Base-by-base conservation (phyloP, 1,140 invertebrate genomes). In the Leptopilina boulardi region DNA sequence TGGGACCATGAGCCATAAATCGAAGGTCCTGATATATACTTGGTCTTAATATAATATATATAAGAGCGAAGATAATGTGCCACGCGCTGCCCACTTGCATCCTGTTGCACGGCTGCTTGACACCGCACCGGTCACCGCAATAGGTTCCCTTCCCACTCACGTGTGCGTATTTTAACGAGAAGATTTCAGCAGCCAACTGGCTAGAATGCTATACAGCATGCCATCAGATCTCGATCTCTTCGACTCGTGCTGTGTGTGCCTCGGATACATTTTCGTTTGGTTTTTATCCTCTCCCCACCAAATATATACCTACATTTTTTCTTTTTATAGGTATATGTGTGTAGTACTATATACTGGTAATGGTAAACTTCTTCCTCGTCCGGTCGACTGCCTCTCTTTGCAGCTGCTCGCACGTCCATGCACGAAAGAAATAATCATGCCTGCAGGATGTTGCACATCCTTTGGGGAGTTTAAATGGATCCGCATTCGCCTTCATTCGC, bases 371-470 rank as follows among this genome's bases (percentile, higher is more conserved):
- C 56, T 66, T 66, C 56, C 56, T 66, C 56, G 56, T 66, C 56
- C 56, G 56, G 56, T 23, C 51, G 51, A 56, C 51, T 56, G 56
- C 56, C 11, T 13, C 56, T 66, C 21, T 19, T 18, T 8, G 23
- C 3, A 23, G 11, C 56, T 21, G 23, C 54, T 59, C 54, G 21
- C n/a, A 34, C 23, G 19, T 59, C 21, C 54, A 59, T 59, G 19
- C 19, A 66, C 23, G 26, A 66, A 66, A 66, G 56, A 26, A 66
- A 66, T 66, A 66, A 66, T 30, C 56, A 23, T 66, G 56, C 56
- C 56, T 66, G 56, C 56, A 66, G 56, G 56, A 66, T 66, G 56
- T 66, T 66, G 56, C 56, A 66, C 56, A 66, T 66, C 56, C 56
- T 66, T 66, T 66, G 23, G 56, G 23, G 56, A 66, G 23, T 66